A percentile compares a stretch with the other conserved stretches of the same genome.
Conservation (phyloP, 2,113 vertebrate genomes). For the Erinaceus europaeus region DNA sequence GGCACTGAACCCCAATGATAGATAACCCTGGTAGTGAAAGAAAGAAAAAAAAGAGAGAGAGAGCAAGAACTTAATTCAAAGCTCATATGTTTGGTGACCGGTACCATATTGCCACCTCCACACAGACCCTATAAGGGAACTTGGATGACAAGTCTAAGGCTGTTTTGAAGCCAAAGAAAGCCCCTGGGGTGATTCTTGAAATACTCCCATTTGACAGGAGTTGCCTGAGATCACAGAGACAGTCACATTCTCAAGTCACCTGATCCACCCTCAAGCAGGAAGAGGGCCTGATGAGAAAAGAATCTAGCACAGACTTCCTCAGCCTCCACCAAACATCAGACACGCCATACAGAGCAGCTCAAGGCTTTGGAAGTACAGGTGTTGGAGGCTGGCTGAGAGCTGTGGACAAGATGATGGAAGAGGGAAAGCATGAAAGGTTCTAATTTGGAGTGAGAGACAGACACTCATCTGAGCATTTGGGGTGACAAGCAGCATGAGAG, state of each 20-base stretch:
- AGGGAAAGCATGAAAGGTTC: background rate
- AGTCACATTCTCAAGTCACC: background rate
- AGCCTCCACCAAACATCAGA: background rate
- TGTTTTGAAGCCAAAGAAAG: background rate
- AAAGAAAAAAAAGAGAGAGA: no score
- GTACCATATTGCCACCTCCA: background rate
- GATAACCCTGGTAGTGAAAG: no score
- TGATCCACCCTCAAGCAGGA: background rate
- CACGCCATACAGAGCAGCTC: background rate
- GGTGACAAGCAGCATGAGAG: background rate
- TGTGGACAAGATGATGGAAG: background rate
- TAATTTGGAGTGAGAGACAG: background rate
- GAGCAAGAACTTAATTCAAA: no score
- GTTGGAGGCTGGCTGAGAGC: background rate
- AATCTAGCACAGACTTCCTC: background rate
- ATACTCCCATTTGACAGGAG: no score
- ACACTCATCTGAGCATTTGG: background rate
- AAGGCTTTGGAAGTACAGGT: background rate
- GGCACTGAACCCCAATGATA: no score
- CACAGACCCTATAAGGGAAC: background rate
- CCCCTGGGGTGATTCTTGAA: background rate
- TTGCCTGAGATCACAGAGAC: background rate
- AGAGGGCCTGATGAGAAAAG: background rate
- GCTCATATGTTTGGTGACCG: background rate
- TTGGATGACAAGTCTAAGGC: background rate